These are phyloP conservation scores for Cardinalis cardinalis DNA, from an alignment of 2,113 vertebrate genomes.

Conservation along the genomic window DNA sequence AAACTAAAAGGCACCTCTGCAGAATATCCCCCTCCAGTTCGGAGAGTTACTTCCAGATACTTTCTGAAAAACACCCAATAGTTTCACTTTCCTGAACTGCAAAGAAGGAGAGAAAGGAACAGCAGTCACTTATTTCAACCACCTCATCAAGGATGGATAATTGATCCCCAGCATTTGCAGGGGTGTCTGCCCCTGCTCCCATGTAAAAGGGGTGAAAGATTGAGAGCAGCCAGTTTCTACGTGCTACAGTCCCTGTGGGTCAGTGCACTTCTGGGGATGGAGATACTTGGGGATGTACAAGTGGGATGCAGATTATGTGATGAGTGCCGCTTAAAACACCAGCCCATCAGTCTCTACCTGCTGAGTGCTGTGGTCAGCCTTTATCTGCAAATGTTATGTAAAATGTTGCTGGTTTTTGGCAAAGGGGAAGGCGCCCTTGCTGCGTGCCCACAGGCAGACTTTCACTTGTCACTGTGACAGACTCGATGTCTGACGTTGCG, in stretches of 20 bases:
- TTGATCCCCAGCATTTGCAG: neutral
- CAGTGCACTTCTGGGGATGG: neutral
- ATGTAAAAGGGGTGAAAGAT: neutral
- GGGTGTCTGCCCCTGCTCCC: neutral
- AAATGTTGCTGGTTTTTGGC: neutral
- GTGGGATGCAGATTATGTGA: neutral
- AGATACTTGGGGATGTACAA: neutral
- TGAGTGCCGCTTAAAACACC: neutral
- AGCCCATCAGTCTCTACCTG: neutral
- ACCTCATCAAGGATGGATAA: neutral
- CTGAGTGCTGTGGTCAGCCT: neutral
- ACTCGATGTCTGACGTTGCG: neutral
- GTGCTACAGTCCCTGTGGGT: fast-evolving
- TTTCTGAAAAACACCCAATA: neutral
- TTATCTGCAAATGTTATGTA: neutral
- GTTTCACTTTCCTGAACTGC: neutral
- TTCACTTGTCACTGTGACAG: neutral
- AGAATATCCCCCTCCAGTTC: neutral
- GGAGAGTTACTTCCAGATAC: neutral
- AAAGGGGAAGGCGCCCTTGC: neutral
- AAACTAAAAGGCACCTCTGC: neutral
- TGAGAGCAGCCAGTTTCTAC: neutral
- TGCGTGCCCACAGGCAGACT: neutral
- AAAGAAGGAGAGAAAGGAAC: neutral
- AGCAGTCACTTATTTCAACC: neutral